phyloP scores from a whole-genome alignment of 2,113 vertebrate genomes.

The Glareola pratincola region DNA sequence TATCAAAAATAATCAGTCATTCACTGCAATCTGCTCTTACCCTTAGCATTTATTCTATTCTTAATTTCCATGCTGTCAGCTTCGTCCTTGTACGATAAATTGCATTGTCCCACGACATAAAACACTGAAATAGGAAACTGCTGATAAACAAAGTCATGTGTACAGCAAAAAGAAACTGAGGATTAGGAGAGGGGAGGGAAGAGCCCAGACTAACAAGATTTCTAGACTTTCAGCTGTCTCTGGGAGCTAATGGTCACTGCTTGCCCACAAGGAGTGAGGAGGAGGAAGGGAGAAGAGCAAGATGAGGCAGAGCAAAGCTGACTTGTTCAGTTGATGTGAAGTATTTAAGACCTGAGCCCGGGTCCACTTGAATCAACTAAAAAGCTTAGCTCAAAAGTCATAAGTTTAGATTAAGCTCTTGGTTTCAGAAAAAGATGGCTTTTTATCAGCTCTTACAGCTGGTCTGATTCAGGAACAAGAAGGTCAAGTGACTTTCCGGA shows the following conservation, averaged over 20 bases:
- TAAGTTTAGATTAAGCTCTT: neutral
- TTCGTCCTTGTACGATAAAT: neutral
- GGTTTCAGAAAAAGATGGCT: neutral
- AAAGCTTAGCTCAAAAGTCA: neutral
- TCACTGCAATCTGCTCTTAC: constrained; percentile 19
- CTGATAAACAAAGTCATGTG: neutral
- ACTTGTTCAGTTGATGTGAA: neutral
- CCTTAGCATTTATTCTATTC: constrained; percentile 27
- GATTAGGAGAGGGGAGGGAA: neutral
- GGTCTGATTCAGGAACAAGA: constrained; percentile 30
- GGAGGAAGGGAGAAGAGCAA: neutral
- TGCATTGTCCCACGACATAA: neutral
- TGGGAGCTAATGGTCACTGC: neutral
- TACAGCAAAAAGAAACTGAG: neutral
- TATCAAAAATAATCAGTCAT: constrained; percentile 35
- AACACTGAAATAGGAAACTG: neutral
- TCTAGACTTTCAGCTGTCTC: neutral
- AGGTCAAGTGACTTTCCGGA: constrained; percentile 33
- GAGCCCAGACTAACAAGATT: neutral
- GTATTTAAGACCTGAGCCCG: neutral
- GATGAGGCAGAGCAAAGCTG: neutral
- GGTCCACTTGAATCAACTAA: neutral
- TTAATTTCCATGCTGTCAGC: constrained; percentile 46
- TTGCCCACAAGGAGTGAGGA: neutral
- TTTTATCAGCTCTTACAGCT: constrained; percentile 21